Evolutionary conservation across 2,888 invertebrate species (phyloP).

Genomic region (Cephonodes hylas): DNA sequence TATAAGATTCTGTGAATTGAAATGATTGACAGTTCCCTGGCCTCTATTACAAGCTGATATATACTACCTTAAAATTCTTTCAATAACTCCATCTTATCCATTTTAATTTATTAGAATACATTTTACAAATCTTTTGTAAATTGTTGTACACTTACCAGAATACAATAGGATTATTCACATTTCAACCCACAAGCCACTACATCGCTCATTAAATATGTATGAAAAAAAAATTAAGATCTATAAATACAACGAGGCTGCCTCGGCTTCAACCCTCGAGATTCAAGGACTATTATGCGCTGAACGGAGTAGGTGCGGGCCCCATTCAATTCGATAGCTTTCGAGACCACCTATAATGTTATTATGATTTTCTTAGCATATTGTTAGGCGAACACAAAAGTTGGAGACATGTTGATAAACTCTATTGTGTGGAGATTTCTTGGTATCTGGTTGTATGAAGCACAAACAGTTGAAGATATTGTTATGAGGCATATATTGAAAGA

Average conservation of each 20-base stretch:
- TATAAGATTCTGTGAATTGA: no score
- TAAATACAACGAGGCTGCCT: neutral
- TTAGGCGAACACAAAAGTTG: neutral
- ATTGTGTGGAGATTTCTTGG: neutral
- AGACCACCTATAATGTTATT: neutral
- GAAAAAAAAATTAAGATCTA: constrained; percentile 6
- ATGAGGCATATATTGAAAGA: neutral
- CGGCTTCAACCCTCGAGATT: neutral
- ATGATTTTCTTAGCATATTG: constrained; percentile 5
- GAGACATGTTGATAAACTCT: neutral
- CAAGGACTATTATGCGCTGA: neutral
- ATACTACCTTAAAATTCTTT: no score
- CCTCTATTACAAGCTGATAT: no score
- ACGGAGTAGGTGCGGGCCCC: neutral
- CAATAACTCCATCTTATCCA: no score
- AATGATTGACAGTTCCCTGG: no score
- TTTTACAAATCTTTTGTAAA: no score
- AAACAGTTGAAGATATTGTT: neutral
- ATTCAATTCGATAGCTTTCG: constrained; percentile 1
- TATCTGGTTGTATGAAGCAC: neutral
- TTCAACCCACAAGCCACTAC: constrained; percentile 12
- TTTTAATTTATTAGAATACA: no score
- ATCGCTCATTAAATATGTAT: constrained; percentile 7
- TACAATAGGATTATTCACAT: neutral
- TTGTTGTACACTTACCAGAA: no score